Conservation (phyloP, 1,140 invertebrate species). For the Theocolax elegans region DNA sequence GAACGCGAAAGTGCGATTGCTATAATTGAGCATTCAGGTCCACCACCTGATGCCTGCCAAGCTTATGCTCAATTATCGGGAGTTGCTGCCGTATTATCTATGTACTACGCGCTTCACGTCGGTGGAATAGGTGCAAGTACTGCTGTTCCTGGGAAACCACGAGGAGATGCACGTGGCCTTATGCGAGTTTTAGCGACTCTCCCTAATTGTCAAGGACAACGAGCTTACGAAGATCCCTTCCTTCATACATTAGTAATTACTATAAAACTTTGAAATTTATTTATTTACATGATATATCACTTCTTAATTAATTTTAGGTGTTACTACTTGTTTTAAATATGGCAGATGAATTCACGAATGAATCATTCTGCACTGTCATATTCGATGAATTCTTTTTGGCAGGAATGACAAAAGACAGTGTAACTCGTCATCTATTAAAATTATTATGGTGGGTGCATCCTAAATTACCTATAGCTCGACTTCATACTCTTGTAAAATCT, state of each 20-base stretch:
- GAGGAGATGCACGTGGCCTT: conserved; percentile 84
- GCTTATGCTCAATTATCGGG: conserved; percentile 90
- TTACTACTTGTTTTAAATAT: conserved; percentile 84
- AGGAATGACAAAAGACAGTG: conserved; percentile 88
- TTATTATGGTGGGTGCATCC: conserved; percentile 92
- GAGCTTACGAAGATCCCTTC: conserved; percentile 95
- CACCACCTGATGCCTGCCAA: conserved; percentile 91
- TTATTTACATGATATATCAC: conserved; percentile 42
- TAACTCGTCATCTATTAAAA: conserved; percentile 92
- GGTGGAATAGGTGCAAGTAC: conserved; percentile 77
- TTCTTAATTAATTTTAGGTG: conserved; percentile 68
- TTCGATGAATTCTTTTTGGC: conserved; percentile 97
- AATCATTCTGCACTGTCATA: conserved; percentile 94
- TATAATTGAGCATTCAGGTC: conserved; percentile 93
- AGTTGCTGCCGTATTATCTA: conserved; percentile 90
- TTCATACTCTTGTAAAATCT: conserved; percentile 88
- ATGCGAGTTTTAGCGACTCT: conserved; percentile 89
- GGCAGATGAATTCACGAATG: conserved; percentile 90
- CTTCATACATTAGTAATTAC: conserved; percentile 83
- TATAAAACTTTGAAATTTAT: not conserved
- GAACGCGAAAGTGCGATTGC: conserved; percentile 92
- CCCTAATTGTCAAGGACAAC: conserved; percentile 89
- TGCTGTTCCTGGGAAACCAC: conserved; percentile 71
- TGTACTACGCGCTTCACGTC: conserved; percentile 94
- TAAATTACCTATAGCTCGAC: conserved; percentile 82